Percentiles rank a stretch among this genome's conserved stretches.
phyloP scores from a whole-genome alignment of 2,113 vertebrate genomes.

The Eleginops maclovinus region DNA sequence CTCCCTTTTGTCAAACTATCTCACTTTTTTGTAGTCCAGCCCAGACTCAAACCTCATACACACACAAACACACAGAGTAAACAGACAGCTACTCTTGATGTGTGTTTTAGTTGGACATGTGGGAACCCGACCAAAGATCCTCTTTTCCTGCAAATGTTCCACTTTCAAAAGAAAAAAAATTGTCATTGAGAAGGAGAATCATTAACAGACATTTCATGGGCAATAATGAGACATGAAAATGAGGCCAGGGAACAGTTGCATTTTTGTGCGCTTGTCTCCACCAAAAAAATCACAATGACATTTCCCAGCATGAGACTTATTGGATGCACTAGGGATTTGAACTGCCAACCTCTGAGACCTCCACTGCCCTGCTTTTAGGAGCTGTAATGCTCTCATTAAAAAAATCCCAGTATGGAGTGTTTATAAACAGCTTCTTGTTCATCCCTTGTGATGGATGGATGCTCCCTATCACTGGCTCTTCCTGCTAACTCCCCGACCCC shows the following conservation, averaged over 20 bases:
- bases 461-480: constrained; percentile 78
- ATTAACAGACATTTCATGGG: neutral
- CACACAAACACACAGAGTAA: constrained; percentile 51
- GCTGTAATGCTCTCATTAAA: constrained; percentile 80
- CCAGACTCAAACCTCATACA: constrained; percentile 58
- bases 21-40: constrained; percentile 69
- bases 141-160: constrained; percentile 23
- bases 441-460: constrained; percentile 79
- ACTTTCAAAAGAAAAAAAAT: neutral
- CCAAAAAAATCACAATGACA: too few species aligned
- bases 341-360: constrained; percentile 27
- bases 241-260: neutral
- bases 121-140: constrained; percentile 34
- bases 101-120: constrained; percentile 25
- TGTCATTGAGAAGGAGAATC: neutral
- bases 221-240: neutral
- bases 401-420: constrained; percentile 82
- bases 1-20: constrained; percentile 54
- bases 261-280: too few species aligned
- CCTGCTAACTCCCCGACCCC: constrained; percentile 69
- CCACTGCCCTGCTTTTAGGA: constrained; percentile 1
- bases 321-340: constrained; percentile 31
- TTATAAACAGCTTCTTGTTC: constrained; percentile 84
- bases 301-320: neutral
- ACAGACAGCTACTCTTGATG: constrained; percentile 47